Percentiles rank a stretch among this genome's conserved stretches.
Conservation (phyloP, 2,888 invertebrate genomes). For the Chesias legatella region DNA sequence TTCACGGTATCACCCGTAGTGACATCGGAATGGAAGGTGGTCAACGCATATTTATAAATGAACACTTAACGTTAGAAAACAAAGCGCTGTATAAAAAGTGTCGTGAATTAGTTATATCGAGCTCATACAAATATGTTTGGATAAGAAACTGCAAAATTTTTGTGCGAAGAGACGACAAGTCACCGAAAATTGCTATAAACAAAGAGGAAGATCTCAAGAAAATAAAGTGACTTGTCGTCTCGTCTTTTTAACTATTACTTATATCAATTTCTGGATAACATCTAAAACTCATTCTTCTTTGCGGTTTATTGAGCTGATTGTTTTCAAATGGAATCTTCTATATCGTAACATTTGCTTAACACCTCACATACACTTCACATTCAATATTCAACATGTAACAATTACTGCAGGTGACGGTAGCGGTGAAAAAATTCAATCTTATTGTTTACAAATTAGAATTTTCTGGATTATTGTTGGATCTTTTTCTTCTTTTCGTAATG, state of each 20-base stretch:
- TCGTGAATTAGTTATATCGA: neutral
- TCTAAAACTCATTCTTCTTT: no score
- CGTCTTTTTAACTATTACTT: neutral
- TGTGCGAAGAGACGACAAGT: conserved; percentile 16
- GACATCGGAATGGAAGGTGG: conserved; percentile 15
- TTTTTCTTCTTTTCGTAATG: no score
- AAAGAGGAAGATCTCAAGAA: conserved; percentile 1
- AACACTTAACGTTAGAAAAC: conserved; percentile 7
- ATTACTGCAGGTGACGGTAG: no score
- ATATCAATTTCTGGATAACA: no score
- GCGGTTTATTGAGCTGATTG: no score
- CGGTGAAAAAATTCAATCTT: no score
- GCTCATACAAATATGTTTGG: conserved; percentile 3
- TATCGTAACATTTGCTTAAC: no score
- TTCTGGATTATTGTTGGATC: no score
- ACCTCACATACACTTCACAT: no score
- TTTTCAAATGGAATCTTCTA: no score
- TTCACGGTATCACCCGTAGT: conserved; percentile 10
- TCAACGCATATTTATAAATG: conserved; percentile 8
- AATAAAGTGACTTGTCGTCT: conserved; percentile 10
- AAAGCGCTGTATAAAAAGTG: conserved; percentile 3
- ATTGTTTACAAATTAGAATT: no score
- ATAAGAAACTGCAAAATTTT: conserved; percentile 6
- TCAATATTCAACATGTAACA: no score
- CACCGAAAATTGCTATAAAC: conserved; percentile 10